Evolutionary conservation across 2,888 invertebrate genomes (phyloP).

Genomic region (Drosophila eohydei): DNA sequence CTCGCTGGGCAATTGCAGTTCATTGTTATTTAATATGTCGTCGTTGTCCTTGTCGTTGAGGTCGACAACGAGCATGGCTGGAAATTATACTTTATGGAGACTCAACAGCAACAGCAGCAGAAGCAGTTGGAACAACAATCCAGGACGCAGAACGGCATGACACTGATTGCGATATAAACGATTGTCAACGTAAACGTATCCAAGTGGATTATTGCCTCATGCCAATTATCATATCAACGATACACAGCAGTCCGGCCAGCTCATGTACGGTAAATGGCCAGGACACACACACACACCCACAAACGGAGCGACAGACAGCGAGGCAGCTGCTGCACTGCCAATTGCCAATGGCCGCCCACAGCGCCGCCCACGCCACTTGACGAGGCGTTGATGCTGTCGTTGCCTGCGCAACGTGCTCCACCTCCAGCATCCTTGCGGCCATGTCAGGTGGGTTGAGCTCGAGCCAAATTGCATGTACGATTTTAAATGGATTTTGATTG

Average conservation of each 20-base stretch:
- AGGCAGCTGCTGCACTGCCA: conserved; percentile 46
- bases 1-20: conserved; percentile 81
- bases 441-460: conserved; percentile 45
- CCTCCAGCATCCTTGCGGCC: conserved; percentile 19
- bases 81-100: conserved; percentile 79
- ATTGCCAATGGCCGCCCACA: conserved; percentile 51
- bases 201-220: conserved; percentile 82
- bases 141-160: conserved; percentile 68
- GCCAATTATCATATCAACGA: conserved; percentile 82
- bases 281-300: conserved; percentile 44
- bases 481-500: conserved; percentile 84
- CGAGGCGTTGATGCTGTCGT: conserved; percentile 78
- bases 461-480: conserved; percentile 76
- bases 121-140: conserved; percentile 35
- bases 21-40: conserved; percentile 82
- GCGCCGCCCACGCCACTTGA: conserved; percentile 61
- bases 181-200: conserved; percentile 82
- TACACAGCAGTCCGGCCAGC: conserved; percentile 56
- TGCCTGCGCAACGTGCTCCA: conserved; percentile 48
- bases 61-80: conserved; percentile 45
- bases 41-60: conserved; percentile 51
- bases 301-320: conserved; percentile 24
- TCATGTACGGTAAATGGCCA: background rate
- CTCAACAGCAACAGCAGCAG: conserved; percentile 44
- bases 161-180: conserved; percentile 82